Conservation (phyloP, 2,113 vertebrate species). For the Coregonus clupeaformis region DNA sequence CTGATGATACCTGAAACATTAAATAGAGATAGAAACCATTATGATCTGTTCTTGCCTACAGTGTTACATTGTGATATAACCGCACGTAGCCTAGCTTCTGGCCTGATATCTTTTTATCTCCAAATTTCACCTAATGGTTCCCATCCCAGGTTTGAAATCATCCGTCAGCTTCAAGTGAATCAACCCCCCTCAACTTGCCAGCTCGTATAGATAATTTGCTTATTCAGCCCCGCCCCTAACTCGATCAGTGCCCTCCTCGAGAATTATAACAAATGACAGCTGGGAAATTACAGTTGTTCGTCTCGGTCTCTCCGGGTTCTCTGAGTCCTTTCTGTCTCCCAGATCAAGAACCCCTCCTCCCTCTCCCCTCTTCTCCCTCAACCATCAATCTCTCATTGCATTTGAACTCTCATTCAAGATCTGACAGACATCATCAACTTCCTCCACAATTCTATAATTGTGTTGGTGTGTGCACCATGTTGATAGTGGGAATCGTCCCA, state of each 20-base stretch:
- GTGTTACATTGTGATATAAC: neutral
- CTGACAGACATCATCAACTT: neutral
- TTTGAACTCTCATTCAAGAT: neutral
- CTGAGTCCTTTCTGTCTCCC: constrained; percentile 10
- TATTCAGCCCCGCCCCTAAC: constrained; percentile 63
- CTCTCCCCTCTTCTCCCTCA: constrained; percentile 7
- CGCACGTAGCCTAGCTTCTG: neutral
- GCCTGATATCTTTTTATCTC: neutral
- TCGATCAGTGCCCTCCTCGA: constrained; percentile 68
- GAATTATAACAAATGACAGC: constrained; percentile 66
- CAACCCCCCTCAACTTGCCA: neutral
- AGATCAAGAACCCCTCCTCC: constrained; percentile 24
- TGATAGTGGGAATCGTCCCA: neutral
- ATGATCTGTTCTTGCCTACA: neutral
- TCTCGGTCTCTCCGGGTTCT: constrained; percentile 42
- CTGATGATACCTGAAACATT: too few relatives aligned
- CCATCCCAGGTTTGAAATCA: neutral
- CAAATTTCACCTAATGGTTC: neutral
- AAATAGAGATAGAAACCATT: too few relatives aligned
- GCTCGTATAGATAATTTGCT: constrained; percentile 54
- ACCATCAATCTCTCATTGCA: neutral
- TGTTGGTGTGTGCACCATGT: neutral
- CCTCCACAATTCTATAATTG: neutral
- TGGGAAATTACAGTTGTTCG: constrained; percentile 71
- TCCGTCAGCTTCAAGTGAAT: constrained; percentile 30